These are phyloP conservation scores for Echinarachnius parma DNA, from an alignment of 53 echinoderm and acorn worm species.

Conservation along the genomic window DNA sequence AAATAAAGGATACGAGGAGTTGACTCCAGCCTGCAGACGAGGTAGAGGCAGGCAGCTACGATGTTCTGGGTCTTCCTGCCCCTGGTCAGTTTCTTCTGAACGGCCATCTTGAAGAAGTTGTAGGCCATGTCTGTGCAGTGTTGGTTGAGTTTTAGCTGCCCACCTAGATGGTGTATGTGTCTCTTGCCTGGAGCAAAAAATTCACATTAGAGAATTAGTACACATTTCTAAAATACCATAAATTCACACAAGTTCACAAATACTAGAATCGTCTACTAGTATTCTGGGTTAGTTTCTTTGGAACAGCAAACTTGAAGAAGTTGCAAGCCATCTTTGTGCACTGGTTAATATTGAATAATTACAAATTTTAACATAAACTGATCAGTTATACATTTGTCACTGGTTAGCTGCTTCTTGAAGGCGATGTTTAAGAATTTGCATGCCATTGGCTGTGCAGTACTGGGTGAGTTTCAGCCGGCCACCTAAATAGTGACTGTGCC, in stretches of 20 bases:
- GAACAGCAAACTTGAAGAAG: too few species aligned
- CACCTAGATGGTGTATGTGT: slow-evolving; percentile 69
- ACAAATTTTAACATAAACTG: too few species aligned
- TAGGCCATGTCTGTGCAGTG: slow-evolving; percentile 92
- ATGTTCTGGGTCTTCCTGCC: slow-evolving; percentile 88
- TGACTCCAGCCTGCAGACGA: slow-evolving; percentile 78
- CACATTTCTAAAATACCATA: not conserved
- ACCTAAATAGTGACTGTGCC: too few species aligned
- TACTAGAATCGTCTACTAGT: too few species aligned
- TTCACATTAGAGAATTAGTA: not conserved
- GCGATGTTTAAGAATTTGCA: too few species aligned
- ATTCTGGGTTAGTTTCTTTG: too few species aligned
- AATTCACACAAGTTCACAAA: not conserved
- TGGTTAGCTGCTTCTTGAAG: too few species aligned
- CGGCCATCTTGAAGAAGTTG: slow-evolving; percentile 99
- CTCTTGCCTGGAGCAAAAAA: slow-evolving; percentile 61
- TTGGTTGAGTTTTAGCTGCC: slow-evolving; percentile 83
- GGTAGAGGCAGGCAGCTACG: slow-evolving; percentile 92
- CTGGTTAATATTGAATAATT: too few species aligned
- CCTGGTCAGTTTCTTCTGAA: slow-evolving; percentile 84
- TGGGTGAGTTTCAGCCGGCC: too few species aligned
- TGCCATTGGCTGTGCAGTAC: too few species aligned
- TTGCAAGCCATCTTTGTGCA: too few species aligned
- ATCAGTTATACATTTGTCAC: too few species aligned
- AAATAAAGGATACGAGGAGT: slow-evolving; percentile 99